These are phyloP conservation scores for Eupsilia transversa DNA, from an alignment of 2,888 invertebrate genomes.

Conservation along the genomic window DNA sequence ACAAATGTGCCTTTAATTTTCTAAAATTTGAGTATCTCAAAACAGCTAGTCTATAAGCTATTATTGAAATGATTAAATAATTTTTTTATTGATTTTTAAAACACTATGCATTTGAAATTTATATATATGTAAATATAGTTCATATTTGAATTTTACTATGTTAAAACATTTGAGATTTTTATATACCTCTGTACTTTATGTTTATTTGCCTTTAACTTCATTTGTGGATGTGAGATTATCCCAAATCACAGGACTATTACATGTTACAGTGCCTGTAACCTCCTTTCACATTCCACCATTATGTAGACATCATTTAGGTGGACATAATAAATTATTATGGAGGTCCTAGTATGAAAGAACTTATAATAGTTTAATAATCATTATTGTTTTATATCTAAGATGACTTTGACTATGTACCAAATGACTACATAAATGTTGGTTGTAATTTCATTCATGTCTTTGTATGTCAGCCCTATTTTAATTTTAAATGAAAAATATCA, in stretches of 20 bases:
- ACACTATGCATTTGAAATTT: slow-evolving; percentile 27
- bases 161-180: slow-evolving; percentile 64
- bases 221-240: slow-evolving; percentile 42
- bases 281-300: slow-evolving; percentile 62
- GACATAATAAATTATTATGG: slow-evolving; percentile 9
- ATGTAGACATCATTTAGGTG: slow-evolving; percentile 16
- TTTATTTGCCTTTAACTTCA: slow-evolving; percentile 29
- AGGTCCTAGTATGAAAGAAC: slow-evolving; percentile 31
- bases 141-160: slow-evolving; percentile 48
- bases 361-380: slow-evolving; percentile 13
- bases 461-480: slow-evolving; percentile 16
- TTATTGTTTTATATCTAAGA: slow-evolving; percentile 30
- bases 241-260: slow-evolving; percentile 12
- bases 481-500: slow-evolving; percentile 62
- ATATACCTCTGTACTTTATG: slow-evolving; percentile 54
- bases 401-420: background rate
- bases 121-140: slow-evolving; percentile 53
- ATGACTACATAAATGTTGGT: slow-evolving; percentile 5
- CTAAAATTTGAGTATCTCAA: slow-evolving; percentile 56
- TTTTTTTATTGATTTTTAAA: slow-evolving; percentile 34
- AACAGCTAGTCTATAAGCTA: slow-evolving; percentile 62
- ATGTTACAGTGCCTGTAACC: slow-evolving; percentile 18
- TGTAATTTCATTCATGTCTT: slow-evolving; percentile 27
- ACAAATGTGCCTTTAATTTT: slow-evolving; percentile 50
- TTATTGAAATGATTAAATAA: slow-evolving; percentile 49